These are phyloP conservation scores for Cyprinodon tularosa DNA, from an alignment of 2,113 vertebrate genomes.

Conservation along the genomic window DNA sequence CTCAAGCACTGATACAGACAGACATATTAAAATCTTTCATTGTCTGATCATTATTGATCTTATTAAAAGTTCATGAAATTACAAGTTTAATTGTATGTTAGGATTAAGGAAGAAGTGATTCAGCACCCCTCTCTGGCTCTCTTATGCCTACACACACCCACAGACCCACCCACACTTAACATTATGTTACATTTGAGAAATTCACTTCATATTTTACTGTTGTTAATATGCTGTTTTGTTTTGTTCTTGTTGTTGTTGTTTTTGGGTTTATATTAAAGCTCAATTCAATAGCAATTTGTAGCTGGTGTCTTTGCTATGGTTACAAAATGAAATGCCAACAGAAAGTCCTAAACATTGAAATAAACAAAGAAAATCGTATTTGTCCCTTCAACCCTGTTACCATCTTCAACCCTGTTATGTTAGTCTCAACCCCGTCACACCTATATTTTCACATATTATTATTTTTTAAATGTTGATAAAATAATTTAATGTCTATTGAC, in stretches of 20 bases:
- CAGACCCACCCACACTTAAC: neutral
- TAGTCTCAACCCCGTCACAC: neutral
- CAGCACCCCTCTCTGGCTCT: neutral
- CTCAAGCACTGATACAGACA: too few species aligned
- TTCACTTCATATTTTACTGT: too few species aligned
- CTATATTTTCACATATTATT: neutral
- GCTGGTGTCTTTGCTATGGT: neutral
- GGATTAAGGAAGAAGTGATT: neutral
- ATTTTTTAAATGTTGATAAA: neutral
- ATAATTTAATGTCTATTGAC: neutral
- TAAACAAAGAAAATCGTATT: neutral
- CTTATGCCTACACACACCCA: neutral
- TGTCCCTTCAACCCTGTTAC: neutral
- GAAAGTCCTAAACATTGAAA: neutral
- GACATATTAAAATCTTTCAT: too few species aligned
- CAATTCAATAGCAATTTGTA: neutral
- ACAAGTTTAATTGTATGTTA: neutral
- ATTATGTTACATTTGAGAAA: too few species aligned
- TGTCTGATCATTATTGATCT: neutral
- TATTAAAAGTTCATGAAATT: neutral
- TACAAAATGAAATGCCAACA: neutral
- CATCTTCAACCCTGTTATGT: slow-evolving; percentile 5
- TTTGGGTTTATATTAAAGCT: neutral
- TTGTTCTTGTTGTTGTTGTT: too few species aligned
- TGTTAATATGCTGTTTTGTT: too few species aligned